Base-by-base conservation (phyloP, 2,797 vertebrate genomes). In the Gorsachius magnificus region DNA sequence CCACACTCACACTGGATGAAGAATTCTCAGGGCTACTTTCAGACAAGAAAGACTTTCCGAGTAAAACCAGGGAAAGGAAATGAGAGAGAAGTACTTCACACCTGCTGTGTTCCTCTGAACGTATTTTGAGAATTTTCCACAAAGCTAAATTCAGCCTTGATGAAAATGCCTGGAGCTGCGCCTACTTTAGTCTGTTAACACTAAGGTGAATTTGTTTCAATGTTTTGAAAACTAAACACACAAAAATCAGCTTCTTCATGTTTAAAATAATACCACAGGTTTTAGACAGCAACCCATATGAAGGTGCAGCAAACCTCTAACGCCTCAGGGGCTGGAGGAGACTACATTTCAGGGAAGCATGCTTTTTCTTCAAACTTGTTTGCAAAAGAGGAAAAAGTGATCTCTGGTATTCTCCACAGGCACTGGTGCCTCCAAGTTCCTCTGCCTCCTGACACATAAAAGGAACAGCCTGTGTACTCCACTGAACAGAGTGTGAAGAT, bases 141-240 rank as follows among this genome's bases (percentile, higher is more conserved):
- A 4, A 89, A 78, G 46, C 5, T 79, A 93, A 95, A 84, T 63
- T 79, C 66, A 89, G n/a, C 38, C 75, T 83, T 82, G 74, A 83
- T 72, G 51, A 88, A 91, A 95, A 79, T 35, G 41, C 77, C 85
- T 79, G 48, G 69, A 96, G 70, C 25, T 84, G 58, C 79, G 66
- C 54, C 48, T 84, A 11, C 69, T 61, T 91, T 35, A 46, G 21
- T 70, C 43, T 91, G 65, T 71, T 88, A 93, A 90, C 22, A 87
- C 41, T 29, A 31, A 41, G 51, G 70, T 84, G 66, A 81, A 51
- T 66, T 89, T 87, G 65, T 58, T 83, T 83, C 74, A 51, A 29
- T 56, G n/a, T 76, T 81, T 91, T 81, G 51, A 91, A 88, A 91
- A 93, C 35, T 72, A 88, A 81, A 61, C 51, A 90, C 92, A 87